These are phyloP conservation scores for Brachyalestes nurse DNA, from an alignment of 2,797 vertebrate genomes.

Conservation along the genomic window DNA sequence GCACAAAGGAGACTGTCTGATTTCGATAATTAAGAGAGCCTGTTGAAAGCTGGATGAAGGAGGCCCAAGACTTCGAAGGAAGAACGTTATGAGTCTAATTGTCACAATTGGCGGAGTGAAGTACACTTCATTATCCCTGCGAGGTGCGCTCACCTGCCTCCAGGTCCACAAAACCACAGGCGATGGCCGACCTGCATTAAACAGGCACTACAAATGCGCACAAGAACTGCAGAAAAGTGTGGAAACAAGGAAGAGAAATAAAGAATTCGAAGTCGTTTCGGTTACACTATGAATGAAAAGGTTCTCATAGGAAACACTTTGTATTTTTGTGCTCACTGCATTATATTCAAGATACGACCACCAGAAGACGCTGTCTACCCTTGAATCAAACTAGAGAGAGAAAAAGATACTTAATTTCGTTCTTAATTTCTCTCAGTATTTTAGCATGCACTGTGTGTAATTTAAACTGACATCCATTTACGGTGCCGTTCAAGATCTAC, in stretches of 20 bases:
- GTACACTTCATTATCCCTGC: conserved; percentile 54
- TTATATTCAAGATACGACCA: conserved; percentile 52
- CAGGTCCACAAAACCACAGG: not conserved
- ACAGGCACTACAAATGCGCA: not conserved
- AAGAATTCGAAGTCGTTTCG: not conserved
- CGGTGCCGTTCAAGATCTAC: too few species aligned
- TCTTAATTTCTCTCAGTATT: too few species aligned
- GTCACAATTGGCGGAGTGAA: conserved; percentile 65
- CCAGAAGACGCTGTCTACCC: conserved; percentile 78
- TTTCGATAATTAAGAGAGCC: conserved; percentile 81
- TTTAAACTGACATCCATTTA: too few species aligned
- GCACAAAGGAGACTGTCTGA: conserved; percentile 72
- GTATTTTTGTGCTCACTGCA: not conserved
- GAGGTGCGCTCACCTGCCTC: conserved; percentile 58
- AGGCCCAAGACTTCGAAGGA: conserved; percentile 68
- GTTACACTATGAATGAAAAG: not conserved
- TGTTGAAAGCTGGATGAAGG: conserved; percentile 76
- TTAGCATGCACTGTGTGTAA: too few species aligned
- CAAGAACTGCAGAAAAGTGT: not conserved
- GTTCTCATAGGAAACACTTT: not conserved
- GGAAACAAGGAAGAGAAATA: not conserved
- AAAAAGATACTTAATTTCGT: too few species aligned
- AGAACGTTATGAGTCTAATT: conserved; percentile 76
- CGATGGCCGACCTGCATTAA: not conserved
- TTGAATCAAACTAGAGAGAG: conserved; percentile 18